Conservation (phyloP, 92 coral and sea anemone genomes). For the Muricea muricata region DNA sequence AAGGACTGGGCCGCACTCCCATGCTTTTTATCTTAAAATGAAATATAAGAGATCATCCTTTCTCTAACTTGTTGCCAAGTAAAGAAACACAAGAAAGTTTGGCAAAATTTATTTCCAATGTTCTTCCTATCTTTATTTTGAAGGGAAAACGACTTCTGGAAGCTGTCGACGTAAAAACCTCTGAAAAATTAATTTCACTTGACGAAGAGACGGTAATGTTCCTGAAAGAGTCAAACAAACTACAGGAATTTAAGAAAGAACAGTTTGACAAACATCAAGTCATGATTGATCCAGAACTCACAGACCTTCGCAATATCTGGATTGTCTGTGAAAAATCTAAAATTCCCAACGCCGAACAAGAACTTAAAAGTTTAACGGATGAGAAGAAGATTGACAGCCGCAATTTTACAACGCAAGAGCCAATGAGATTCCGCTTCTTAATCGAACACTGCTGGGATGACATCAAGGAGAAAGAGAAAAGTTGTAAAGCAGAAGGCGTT, state of each 20-base stretch:
- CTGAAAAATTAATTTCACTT: neutral
- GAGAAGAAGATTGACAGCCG: neutral
- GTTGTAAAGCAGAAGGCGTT: conserved; percentile 12
- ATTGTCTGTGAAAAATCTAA: conserved; percentile 20
- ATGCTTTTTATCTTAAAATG: no score
- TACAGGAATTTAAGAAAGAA: conserved; percentile 1
- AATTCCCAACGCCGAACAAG: neutral
- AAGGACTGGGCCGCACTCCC: no score
- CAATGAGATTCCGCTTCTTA: neutral
- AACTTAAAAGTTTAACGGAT: neutral
- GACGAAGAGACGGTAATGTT: neutral
- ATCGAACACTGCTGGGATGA: neutral
- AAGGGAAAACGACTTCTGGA: neutral
- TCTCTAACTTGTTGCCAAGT: no score
- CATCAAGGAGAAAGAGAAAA: neutral
- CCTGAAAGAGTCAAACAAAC: neutral
- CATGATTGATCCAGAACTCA: neutral
- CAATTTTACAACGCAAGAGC: neutral
- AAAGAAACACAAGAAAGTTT: no score
- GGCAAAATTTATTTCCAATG: no score
- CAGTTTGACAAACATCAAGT: neutral
- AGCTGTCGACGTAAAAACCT: neutral
- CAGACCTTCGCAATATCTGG: conserved; percentile 21
- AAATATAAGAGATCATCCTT: no score
- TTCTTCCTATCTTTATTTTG: neutral